phyloP scores from a whole-genome alignment of 2,888 invertebrate genomes.

The Cepaea hortensis region DNA sequence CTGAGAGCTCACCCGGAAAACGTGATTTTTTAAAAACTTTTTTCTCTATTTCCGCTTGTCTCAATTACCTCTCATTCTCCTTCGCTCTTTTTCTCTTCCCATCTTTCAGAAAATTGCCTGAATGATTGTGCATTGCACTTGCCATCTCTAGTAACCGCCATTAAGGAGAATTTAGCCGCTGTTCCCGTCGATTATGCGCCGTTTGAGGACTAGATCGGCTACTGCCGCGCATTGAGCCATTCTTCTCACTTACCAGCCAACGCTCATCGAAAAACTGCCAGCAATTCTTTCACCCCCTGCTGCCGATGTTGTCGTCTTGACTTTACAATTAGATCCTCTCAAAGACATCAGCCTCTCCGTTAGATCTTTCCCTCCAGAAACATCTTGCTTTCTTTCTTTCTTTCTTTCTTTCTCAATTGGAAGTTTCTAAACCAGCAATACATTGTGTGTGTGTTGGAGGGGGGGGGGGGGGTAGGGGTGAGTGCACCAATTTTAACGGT shows the following conservation, averaged over 20 bases:
- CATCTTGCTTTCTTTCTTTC: too few relatives aligned
- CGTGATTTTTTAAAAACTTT: constrained; percentile 18
- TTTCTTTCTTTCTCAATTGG: too few relatives aligned
- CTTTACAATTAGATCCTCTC: constrained; percentile 13
- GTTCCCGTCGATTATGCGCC: constrained; percentile 41
- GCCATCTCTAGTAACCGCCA: constrained; percentile 32
- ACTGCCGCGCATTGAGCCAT: constrained; percentile 32
- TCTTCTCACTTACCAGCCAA: constrained; percentile 43
- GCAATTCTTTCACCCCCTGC: background rate
- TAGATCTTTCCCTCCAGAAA: too few relatives aligned
- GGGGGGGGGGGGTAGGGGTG: too few relatives aligned
- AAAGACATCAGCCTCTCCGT: background rate
- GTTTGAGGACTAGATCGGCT: constrained; percentile 28
- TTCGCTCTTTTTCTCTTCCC: background rate
- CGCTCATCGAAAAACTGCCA: constrained; percentile 29
- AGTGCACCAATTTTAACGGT: too few relatives aligned
- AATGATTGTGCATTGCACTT: constrained; percentile 37
- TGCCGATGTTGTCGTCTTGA: constrained; percentile 4
- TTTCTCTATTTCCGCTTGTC: constrained; percentile 1
- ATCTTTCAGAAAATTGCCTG: constrained; percentile 24
- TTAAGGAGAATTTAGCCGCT: constrained; percentile 40
- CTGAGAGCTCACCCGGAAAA: constrained; percentile 40
- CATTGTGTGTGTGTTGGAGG: too few relatives aligned
- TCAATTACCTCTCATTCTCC: background rate
- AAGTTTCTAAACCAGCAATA: too few relatives aligned